Evolutionary conservation across 2,797 vertebrate species (phyloP).

Genomic region (Ptychadena robeensis): DNA sequence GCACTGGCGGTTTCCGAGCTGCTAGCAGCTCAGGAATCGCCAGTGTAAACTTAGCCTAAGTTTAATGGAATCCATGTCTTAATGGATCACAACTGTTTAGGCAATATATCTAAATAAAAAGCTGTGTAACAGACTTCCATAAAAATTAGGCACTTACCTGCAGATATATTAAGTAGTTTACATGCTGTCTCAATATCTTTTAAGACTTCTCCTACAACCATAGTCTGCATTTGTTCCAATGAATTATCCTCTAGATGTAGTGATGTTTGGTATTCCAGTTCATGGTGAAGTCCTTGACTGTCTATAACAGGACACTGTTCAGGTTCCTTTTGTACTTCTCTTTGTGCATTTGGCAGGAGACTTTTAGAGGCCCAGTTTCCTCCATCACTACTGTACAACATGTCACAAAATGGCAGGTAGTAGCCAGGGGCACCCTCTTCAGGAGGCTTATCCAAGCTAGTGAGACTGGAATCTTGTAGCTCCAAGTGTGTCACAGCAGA

Average conservation of each 20-base stretch:
- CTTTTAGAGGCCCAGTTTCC: constrained; percentile 82
- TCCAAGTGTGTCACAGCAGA: constrained; percentile 71
- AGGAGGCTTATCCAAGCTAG: constrained; percentile 73
- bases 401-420: constrained; percentile 92
- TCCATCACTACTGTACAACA: constrained; percentile 84
- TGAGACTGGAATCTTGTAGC: constrained; percentile 76
- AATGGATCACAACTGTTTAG: too few species aligned
- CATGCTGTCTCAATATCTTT: constrained; percentile 98
- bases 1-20: too few species aligned
- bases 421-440: constrained; percentile 82
- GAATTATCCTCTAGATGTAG: constrained; percentile 87
- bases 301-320: constrained; percentile 93
- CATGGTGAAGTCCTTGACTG: constrained; percentile 87
- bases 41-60: too few species aligned
- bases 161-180: constrained; percentile 93
- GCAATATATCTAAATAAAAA: too few species aligned
- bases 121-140: too few species aligned
- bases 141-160: constrained; percentile 77
- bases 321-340: constrained; percentile 69
- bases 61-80: too few species aligned
- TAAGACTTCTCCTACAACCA: constrained; percentile 96
- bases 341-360: constrained; percentile 67
- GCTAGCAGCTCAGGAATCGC: too few species aligned
- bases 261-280: constrained; percentile 78
- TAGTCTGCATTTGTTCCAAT: constrained; percentile 95